Evolutionary conservation across 1,140 invertebrate species (phyloP), one percentile per base, ranked within the genome.

Genomic region (Hypothenemus hampei): DNA sequence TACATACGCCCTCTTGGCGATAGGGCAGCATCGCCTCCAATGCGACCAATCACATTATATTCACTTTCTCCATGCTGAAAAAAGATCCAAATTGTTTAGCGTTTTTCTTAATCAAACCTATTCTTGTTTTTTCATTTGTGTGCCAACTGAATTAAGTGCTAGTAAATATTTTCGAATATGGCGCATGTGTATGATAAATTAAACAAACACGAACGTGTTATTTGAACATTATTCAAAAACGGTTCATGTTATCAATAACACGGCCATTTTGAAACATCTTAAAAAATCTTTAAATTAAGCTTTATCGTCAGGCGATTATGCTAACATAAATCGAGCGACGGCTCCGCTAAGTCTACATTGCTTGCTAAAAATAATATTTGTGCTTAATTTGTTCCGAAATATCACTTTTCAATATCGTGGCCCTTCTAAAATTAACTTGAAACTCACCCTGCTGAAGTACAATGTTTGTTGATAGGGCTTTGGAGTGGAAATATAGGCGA

Each of bases 21-120:
- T 1, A 97, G 72, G 2, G 82, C 80, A 11, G 91, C 85, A 70
- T 97, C 89, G 4, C 93, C 93, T 0, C 93, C 93, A 59, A 97
- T 93, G 57, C 86, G 79, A 1, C 93, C 92, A n/a, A 88, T 71
- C 1, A 93, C 79, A 71, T 97, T 97, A 75, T 88, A 89, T 65
- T 91, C 85, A 70, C 89, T 92, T 73, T 97, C 93, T 0, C 93
- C 93, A 74, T 97, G 93, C 87, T 93, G 68, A 23, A 66, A 66
- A 61, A 19, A 56, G 52, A 65, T 57, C 15, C 41, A 56, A 58
- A 33, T 7, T n/a, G 6, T n/a, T 29, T 29, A 7, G 8, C 8
- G 21, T 20, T 20, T 41, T 8, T 41, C 35, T 56, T 11, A n/a
- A 29, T 29, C 26, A 29, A 29, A 29, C 6, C 1, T 29, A 29